Percentiles rank a stretch among this genome's conserved stretches.
Evolutionary conservation across 2,113 vertebrate genomes (phyloP).

Genomic region (Morone chrysops): DNA sequence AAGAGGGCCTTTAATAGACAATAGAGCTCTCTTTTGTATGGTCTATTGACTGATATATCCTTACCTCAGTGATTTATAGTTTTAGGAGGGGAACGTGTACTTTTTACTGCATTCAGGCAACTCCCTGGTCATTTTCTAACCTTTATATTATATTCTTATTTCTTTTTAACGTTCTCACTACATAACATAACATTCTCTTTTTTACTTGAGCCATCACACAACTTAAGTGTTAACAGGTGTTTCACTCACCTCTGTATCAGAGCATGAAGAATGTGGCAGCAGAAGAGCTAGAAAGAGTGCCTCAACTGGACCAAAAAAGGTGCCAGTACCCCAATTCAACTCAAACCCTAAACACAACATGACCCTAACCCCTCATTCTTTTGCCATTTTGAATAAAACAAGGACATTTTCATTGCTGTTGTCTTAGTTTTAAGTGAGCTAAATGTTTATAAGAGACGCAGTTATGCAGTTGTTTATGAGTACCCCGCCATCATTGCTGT

Average conservation of each 20-base stretch:
- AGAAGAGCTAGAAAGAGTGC: neutral
- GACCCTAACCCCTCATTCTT: too few species aligned
- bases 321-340: too few species aligned
- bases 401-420: too few species aligned
- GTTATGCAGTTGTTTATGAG: too few species aligned
- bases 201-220: neutral
- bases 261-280: neutral
- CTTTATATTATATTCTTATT: neutral
- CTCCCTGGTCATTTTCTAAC: neutral
- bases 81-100: neutral
- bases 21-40: neutral
- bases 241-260: neutral
- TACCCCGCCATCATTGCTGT: too few species aligned
- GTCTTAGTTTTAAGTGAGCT: too few species aligned
- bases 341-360: too few species aligned
- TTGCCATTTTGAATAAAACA: too few species aligned
- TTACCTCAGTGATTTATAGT: neutral
- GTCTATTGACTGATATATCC: neutral
- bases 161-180: neutral
- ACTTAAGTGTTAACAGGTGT: constrained; percentile 5
- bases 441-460: too few species aligned
- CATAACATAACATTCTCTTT: neutral
- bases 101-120: neutral
- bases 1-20: neutral
- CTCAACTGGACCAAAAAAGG: too few species aligned